Evolutionary conservation across 2,113 vertebrate genomes (phyloP).

Genomic region (Cynopterus brachyotis): DNA sequence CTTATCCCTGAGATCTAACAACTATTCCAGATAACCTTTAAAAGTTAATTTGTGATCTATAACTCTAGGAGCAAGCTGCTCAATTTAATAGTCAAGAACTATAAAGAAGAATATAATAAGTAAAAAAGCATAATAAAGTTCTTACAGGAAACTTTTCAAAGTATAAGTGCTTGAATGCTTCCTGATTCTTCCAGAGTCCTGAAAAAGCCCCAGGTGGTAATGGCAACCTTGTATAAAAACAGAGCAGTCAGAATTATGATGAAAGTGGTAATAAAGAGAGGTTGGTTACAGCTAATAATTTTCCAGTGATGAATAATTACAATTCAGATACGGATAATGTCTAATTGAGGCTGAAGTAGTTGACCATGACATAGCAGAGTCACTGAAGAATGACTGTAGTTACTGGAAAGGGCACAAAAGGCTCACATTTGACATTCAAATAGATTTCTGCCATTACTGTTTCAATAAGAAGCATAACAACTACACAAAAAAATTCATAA

Average conservation of each 20-base stretch:
- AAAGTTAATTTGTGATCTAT: neutral
- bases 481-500: neutral
- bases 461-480: neutral
- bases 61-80: neutral
- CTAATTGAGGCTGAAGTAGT: neutral
- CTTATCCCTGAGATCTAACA: neutral
- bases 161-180: constrained; percentile 91
- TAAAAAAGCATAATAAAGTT: constrained; percentile 33
- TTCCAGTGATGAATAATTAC: neutral
- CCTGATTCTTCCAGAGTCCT: constrained; percentile 94
- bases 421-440: neutral
- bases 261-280: neutral
- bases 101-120: neutral
- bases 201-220: constrained; percentile 94
- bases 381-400: neutral
- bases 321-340: neutral
- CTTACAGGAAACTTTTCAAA: constrained; percentile 96
- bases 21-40: neutral
- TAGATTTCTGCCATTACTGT: neutral
- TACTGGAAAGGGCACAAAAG: neutral
- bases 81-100: neutral
- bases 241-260: constrained; percentile 37
- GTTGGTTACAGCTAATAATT: neutral
- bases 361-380: neutral
- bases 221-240: constrained; percentile 88